phyloP scores from a whole-genome alignment of 1,140 invertebrate genomes.

The Frieseomelitta varia region DNA sequence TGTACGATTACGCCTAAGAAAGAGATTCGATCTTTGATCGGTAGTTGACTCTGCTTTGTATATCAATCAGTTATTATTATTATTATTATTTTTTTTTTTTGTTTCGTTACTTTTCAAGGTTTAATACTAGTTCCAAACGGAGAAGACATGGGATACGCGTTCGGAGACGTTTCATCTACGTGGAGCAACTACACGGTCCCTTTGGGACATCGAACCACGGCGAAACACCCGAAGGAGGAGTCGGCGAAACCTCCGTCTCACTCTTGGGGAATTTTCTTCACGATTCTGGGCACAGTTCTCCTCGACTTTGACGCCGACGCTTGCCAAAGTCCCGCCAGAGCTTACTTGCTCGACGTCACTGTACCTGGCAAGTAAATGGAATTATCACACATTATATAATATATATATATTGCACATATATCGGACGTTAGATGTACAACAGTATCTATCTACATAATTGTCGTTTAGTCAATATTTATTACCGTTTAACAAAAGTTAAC shows the following conservation, averaged over 20 bases:
- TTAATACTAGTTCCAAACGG: constrained; percentile 95
- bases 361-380: constrained; percentile 86
- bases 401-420: too few species aligned
- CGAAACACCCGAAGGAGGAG: constrained; percentile 63
- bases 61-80: too few species aligned
- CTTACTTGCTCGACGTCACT: constrained; percentile 96
- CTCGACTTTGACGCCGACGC: constrained; percentile 98
- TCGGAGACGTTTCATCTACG: constrained; percentile 87
- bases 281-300: constrained; percentile 95
- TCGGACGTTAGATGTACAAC: too few species aligned
- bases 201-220: constrained; percentile 76
- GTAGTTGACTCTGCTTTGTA: too few species aligned
- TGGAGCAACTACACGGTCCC: constrained; percentile 77
- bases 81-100: not conserved
- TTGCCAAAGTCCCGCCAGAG: constrained; percentile 95
- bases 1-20: too few species aligned
- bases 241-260: constrained; percentile 82
- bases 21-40: too few species aligned
- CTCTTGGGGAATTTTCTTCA: constrained; percentile 95
- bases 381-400: not conserved
- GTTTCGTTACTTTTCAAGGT: constrained; percentile 77
- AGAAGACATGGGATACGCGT: constrained; percentile 89
- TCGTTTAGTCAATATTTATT: too few species aligned
- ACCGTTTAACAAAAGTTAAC: too few species aligned
- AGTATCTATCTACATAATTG: too few species aligned